phyloP scores from a whole-genome alignment of 2,888 invertebrate species.

The Trilocha varians region DNA sequence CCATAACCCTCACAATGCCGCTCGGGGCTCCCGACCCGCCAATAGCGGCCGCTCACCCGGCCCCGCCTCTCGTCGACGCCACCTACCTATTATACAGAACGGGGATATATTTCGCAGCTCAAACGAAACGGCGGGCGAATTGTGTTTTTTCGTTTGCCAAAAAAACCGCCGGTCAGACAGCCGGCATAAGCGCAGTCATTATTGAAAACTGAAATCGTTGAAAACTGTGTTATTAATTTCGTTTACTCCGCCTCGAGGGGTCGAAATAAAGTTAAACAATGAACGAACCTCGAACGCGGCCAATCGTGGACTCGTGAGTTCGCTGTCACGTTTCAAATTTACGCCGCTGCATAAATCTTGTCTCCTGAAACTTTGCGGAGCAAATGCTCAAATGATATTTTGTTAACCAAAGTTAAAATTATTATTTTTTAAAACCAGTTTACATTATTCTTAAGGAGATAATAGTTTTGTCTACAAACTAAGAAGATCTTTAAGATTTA shows the following conservation, averaged over 20 bases:
- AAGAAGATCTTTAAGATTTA: too few relatives aligned
- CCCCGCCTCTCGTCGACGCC: constrained; percentile 49
- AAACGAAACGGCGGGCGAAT: constrained; percentile 44
- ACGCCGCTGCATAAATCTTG: not conserved
- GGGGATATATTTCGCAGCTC: constrained; percentile 45
- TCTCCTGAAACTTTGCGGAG: too few relatives aligned
- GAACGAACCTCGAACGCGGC: not conserved
- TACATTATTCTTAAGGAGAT: too few relatives aligned
- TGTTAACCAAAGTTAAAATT: too few relatives aligned
- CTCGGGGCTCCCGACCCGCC: not conserved
- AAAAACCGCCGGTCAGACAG: constrained; percentile 20
- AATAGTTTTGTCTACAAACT: too few relatives aligned
- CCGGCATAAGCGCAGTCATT: not conserved
- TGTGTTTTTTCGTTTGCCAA: constrained; percentile 41
- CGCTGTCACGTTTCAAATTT: not conserved
- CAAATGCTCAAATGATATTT: too few relatives aligned
- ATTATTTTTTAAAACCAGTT: too few relatives aligned
- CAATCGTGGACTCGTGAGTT: not conserved
- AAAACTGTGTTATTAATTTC: not conserved
- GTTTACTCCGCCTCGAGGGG: not conserved
- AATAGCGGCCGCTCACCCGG: constrained; percentile 16
- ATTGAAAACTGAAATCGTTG: constrained; percentile 11
- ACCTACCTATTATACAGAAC: constrained; percentile 59
- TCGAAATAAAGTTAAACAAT: not conserved
- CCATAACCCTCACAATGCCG: constrained; percentile 26